Percentiles rank a stretch among this genome's conserved stretches.
Evolutionary conservation across 2,888 invertebrate genomes (phyloP).

Genomic region (Actias luna): DNA sequence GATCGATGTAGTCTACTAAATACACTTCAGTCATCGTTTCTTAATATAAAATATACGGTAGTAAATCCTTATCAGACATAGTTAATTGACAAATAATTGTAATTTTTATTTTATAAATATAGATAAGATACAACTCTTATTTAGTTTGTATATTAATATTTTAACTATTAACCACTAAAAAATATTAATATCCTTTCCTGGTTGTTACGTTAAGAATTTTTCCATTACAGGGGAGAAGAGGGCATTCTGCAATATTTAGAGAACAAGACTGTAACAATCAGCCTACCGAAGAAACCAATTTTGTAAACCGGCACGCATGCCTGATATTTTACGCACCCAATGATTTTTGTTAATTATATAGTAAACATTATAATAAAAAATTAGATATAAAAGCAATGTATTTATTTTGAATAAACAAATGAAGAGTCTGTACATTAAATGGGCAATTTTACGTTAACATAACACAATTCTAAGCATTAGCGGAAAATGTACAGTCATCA

Average conservation of each 20-base stretch:
- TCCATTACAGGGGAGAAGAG: constrained; percentile 85
- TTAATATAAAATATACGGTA: no score
- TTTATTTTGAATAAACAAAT: neutral
- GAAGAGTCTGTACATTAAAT: neutral
- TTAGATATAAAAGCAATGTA: neutral
- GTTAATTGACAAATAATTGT: no score
- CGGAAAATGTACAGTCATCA: no score
- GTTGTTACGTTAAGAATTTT: neutral
- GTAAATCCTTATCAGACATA: no score
- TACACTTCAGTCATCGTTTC: no score
- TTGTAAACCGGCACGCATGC: constrained; percentile 37
- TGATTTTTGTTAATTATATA: neutral
- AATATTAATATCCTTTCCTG: neutral
- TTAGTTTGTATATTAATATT: no score
- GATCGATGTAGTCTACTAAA: no score
- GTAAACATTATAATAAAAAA: neutral
- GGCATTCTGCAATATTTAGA: constrained; percentile 90
- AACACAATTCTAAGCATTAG: no score
- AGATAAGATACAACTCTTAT: no score
- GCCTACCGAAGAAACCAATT: constrained; percentile 80
- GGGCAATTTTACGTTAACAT: no score
- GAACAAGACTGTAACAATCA: constrained; percentile 88
- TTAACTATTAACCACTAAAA: no score
- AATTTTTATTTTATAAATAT: no score
- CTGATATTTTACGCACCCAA: neutral